Conservation (phyloP, 2,797 vertebrate genomes). For the Prunella strophiata region DNA sequence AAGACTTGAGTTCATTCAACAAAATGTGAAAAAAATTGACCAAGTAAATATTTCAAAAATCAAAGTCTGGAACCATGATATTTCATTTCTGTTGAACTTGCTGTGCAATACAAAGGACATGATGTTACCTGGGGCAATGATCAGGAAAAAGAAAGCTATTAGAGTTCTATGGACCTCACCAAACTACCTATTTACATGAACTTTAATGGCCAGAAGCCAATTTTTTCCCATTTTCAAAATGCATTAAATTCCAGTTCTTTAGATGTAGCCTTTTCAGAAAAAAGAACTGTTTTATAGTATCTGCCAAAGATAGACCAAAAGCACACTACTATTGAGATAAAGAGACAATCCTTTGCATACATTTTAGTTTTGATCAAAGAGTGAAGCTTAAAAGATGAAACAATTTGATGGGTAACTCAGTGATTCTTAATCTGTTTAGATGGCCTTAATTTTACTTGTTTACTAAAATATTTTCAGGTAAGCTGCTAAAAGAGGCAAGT, state of each 20-base stretch:
- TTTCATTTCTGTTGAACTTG: background rate
- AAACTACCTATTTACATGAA: background rate
- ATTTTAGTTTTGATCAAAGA: background rate
- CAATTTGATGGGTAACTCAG: background rate
- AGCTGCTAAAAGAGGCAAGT: background rate
- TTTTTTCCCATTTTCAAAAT: background rate
- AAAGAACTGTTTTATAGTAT: background rate
- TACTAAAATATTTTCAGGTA: background rate
- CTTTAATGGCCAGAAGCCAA: background rate
- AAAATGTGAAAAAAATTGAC: background rate
- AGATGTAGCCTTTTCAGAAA: background rate
- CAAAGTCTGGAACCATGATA: background rate
- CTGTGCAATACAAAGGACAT: background rate
- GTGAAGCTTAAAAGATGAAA: background rate
- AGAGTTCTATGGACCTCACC: background rate
- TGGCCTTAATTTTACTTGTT: background rate
- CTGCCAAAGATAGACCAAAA: background rate
- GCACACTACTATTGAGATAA: background rate
- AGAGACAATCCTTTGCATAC: background rate
- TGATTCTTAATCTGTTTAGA: background rate
- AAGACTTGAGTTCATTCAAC: background rate
- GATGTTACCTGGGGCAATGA: background rate
- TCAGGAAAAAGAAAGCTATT: background rate
- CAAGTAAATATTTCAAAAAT: constrained; percentile 3
- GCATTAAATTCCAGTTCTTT: background rate